These are phyloP conservation scores for Paraplagusia blochii DNA, from an alignment of 2,113 vertebrate genomes.

Conservation along the genomic window DNA sequence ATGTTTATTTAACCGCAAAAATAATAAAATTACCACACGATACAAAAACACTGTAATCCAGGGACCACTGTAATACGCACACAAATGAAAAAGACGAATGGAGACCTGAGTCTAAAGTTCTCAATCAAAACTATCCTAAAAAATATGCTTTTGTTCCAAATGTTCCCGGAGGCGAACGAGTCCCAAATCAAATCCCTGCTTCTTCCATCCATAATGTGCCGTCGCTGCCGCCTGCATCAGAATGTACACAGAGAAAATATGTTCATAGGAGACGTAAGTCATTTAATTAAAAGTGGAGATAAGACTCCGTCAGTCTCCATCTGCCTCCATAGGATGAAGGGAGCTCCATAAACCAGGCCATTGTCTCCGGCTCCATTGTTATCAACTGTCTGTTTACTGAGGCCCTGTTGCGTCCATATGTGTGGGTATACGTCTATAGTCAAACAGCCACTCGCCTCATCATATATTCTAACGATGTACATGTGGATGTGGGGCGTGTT, in stretches of 20 bases:
- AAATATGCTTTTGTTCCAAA: not conserved
- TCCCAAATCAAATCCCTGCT: conserved; percentile 29
- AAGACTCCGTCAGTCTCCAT: conserved; percentile 44
- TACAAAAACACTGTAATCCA: too few relatives aligned
- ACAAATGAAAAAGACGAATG: too few relatives aligned
- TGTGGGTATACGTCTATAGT: conserved; percentile 13
- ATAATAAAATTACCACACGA: too few relatives aligned
- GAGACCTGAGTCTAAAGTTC: not conserved
- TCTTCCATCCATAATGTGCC: conserved; percentile 19
- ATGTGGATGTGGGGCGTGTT: conserved; percentile 45
- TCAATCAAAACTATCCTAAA: conserved; percentile 6
- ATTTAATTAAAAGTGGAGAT: conserved; percentile 71
- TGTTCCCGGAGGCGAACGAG: conserved; percentile 3
- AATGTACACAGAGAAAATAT: conserved; percentile 47
- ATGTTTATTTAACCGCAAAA: too few relatives aligned
- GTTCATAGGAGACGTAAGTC: conserved; percentile 52
- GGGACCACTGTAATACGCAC: too few relatives aligned
- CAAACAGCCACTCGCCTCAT: conserved; percentile 35
- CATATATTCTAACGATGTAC: conserved; percentile 51
- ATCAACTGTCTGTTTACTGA: conserved; percentile 56
- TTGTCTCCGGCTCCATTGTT: conserved; percentile 54
- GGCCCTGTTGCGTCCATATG: conserved; percentile 23
- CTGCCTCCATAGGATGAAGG: conserved; percentile 44
- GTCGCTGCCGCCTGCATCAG: conserved; percentile 25
- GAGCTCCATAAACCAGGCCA: conserved; percentile 45